These are phyloP conservation scores for Callocephalon fimbriatum DNA, from an alignment of 2,113 vertebrate species.

Conservation along the genomic window DNA sequence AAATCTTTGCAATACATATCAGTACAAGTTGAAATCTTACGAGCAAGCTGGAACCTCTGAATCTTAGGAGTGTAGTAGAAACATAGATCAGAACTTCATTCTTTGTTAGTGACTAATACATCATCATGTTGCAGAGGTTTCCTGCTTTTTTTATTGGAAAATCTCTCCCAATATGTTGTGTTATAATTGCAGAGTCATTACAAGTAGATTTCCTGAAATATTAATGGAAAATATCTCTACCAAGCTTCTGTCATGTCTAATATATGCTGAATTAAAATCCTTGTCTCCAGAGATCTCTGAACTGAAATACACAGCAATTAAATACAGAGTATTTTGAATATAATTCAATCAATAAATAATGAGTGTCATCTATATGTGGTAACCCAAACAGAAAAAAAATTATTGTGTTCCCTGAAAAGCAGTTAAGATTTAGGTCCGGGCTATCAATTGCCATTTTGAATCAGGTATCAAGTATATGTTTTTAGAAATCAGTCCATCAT, in stretches of 20 bases:
- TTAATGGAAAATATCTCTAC: not conserved
- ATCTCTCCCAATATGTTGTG: not conserved
- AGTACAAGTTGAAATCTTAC: not conserved
- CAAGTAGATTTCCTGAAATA: not conserved
- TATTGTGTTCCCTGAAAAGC: not conserved
- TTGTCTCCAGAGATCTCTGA: not conserved
- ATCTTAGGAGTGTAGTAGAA: not conserved
- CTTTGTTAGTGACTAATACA: not conserved
- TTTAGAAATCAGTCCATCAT: not conserved
- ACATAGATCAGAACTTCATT: not conserved
- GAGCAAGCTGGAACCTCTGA: not conserved
- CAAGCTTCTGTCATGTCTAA: not conserved
- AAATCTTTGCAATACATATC: not conserved
- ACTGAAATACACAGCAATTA: not conserved
- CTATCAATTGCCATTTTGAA: not conserved
- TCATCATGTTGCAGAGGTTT: not conserved
- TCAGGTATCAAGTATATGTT: not conserved
- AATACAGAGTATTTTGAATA: not conserved
- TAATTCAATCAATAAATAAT: not conserved
- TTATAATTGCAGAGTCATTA: not conserved
- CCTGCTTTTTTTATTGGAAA: not conserved
- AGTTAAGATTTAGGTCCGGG: not conserved
- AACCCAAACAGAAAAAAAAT: not conserved
- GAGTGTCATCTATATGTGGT: not conserved
- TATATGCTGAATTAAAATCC: not conserved